Base-by-base conservation (phyloP, 1,140 invertebrate genomes). In the Halotydeus destructor region DNA sequence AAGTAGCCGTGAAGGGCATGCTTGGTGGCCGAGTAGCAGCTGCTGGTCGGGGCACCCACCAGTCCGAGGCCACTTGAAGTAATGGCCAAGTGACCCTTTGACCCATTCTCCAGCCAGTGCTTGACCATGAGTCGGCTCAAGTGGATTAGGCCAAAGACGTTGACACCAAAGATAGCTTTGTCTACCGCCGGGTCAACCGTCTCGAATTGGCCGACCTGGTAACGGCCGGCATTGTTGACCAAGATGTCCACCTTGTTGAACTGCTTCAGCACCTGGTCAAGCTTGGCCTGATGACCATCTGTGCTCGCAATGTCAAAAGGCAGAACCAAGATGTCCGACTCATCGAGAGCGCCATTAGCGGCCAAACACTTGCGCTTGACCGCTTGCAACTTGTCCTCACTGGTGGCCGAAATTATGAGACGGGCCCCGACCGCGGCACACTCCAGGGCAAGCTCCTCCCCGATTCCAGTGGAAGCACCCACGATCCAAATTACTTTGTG, bases 391-490 rank as follows among this genome's bases (percentile, higher is more conserved):
- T 78, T 71, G 12, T 63, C 55, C 53, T 66, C 59, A 46, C 74
- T 67, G 27, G 81, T 65, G 1, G 81, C 78, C n/a, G 78, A 74
- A 9, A 88, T 54, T 9, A 78, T 68, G 19, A 89, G 54, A 54
- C 73, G 74, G 11, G 14, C 27, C 6, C 74, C 73, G 45, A 65
- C 60, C 51, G 67, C 69, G 5, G 79, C 75, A 26, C 84, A 60
- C 24, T 66, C 65, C 40, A 77, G 66, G 1, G 79, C 76, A 37
- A 82, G 57, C 46, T 70, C 57, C 62, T 81, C 76, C 5, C 83
- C 83, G 52, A 88, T 86, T 19, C 83, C 82, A 63, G 77, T 80
- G 0, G 80, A 85, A n/a, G 81, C 78, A 32, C 83, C 81, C 5
- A 77, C 83, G 51, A 88, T 76, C 75, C 81, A 86, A 1, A 82